These are phyloP conservation scores for Ceratina calcarata DNA, from an alignment of 1,140 invertebrate genomes.

Conservation along the genomic window DNA sequence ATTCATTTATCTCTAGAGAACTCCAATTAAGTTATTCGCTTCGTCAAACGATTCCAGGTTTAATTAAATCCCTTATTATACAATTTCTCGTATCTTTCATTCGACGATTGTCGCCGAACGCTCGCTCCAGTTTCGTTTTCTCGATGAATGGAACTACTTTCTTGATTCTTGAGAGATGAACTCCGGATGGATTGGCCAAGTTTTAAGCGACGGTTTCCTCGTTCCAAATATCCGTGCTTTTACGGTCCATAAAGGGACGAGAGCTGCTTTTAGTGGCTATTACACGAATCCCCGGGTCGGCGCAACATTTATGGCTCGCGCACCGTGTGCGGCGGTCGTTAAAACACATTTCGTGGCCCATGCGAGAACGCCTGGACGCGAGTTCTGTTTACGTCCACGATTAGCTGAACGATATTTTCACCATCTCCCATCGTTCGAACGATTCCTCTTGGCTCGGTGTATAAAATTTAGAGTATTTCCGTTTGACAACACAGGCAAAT, in stretches of 20 bases:
- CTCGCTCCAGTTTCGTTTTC: too few species aligned
- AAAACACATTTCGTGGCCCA: slow-evolving; percentile 56
- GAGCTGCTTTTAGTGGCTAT: slow-evolving; percentile 67
- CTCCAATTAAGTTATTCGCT: too few species aligned
- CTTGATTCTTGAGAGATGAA: too few species aligned
- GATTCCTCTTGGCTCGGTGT: neutral
- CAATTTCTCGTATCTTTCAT: too few species aligned
- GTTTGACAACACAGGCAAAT: too few species aligned
- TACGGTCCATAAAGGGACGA: slow-evolving; percentile 66
- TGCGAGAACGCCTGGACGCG: slow-evolving; percentile 6
- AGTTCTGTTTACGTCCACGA: slow-evolving; percentile 47
- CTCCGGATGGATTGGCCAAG: slow-evolving; percentile 11
- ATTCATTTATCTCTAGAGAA: neutral
- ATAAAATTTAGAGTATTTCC: neutral
- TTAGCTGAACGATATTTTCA: slow-evolving; percentile 18
- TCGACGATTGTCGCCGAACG: too few species aligned
- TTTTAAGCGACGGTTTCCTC: slow-evolving; percentile 46
- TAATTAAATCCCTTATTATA: too few species aligned
- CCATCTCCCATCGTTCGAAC: neutral
- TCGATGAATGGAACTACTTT: too few species aligned
- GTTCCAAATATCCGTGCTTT: slow-evolving; percentile 63
- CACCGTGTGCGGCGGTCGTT: slow-evolving; percentile 63
- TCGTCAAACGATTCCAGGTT: too few species aligned
- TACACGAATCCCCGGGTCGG: slow-evolving; percentile 58
- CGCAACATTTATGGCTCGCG: slow-evolving; percentile 65